Base-by-base conservation (phyloP, 2,797 vertebrate species). In the Phrynocephalus guinanensis region DNA sequence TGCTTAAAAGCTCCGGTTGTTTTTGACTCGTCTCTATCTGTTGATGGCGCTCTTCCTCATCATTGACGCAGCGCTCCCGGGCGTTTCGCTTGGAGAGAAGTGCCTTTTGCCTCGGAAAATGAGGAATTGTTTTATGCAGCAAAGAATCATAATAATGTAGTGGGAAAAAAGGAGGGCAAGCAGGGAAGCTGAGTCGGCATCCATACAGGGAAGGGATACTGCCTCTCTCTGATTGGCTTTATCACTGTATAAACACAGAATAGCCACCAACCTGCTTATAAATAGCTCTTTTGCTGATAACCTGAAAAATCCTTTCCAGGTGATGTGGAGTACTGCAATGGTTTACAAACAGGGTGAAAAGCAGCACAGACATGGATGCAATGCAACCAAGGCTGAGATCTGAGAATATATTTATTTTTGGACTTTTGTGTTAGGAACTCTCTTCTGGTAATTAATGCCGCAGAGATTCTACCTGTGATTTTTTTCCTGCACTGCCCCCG, bases 1-100 rank as follows among this genome's bases (percentile, higher is more conserved):
- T 95, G 95, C 96, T 68, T 93, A 95, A 95, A 72, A 92, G 91
- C 91, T 96, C 93, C 83, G 91, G 94, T 95, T 93, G 94, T 92
- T 85, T 94, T 92, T 2, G 33, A 93, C 93, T 94, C 87, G 90
- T 95, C 95, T 95, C 92, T 96, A 91, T 91, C 93, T 96, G 90
- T 93, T 90, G 92, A 79, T 92, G 1, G 79, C 91, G 77, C 86
- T 91, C 91, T 90, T 87, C 91, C 95, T 91, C 92, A 72, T 90
- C 70, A 66, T 90, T 78, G 82, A 60, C 90, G 84, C 90, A 70
- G 87, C 87, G 83, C 82, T 5, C 26, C 0, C 0, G 76, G 86
- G 90, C 44, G 88, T 75, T 70, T 44, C 56, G 88, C 11, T 44
- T 44, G 3, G 3, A 78, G 84, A 18, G 79, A 90, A 24, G 92